Evolutionary conservation across 2,888 invertebrate genomes (phyloP).

Genomic region (Schizaphis graminum): DNA sequence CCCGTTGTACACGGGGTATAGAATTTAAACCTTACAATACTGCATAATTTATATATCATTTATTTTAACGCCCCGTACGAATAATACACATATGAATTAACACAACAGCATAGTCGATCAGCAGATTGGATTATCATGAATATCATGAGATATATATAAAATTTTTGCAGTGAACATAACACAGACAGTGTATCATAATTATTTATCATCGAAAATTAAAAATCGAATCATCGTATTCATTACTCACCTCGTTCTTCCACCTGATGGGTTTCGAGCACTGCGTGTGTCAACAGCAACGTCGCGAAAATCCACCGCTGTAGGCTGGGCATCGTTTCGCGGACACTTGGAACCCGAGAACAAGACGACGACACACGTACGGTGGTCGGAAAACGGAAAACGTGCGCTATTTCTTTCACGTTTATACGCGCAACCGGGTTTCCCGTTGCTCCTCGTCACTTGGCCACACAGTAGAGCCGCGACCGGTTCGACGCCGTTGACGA

Average conservation of each 20-base stretch:
- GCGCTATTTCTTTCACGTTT: not conserved
- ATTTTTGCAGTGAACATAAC: not conserved
- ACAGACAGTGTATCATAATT: not conserved
- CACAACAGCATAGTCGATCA: too few species aligned
- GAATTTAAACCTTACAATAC: not conserved
- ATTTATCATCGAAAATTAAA: too few species aligned
- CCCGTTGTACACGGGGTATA: not conserved
- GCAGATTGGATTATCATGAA: not conserved
- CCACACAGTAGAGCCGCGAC: not conserved
- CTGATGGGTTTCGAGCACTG: constrained; percentile 38
- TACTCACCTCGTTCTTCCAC: constrained; percentile 63
- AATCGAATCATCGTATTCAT: not conserved
- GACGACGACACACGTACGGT: not conserved
- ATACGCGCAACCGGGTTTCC: not conserved
- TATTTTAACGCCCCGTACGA: not conserved
- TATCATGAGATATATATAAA: not conserved
- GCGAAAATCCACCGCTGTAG: constrained; percentile 4
- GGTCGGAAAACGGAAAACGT: not conserved
- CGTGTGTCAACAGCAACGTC: constrained; percentile 36
- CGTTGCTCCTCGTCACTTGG: constrained; percentile 28
- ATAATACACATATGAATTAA: not conserved
- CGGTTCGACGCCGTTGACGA: not conserved
- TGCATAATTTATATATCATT: not conserved
- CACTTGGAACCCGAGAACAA: not conserved
- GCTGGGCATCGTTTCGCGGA: not conserved